Evolutionary conservation across 1,140 invertebrate species (phyloP).

Genomic region (Drosophila ohnishii): DNA sequence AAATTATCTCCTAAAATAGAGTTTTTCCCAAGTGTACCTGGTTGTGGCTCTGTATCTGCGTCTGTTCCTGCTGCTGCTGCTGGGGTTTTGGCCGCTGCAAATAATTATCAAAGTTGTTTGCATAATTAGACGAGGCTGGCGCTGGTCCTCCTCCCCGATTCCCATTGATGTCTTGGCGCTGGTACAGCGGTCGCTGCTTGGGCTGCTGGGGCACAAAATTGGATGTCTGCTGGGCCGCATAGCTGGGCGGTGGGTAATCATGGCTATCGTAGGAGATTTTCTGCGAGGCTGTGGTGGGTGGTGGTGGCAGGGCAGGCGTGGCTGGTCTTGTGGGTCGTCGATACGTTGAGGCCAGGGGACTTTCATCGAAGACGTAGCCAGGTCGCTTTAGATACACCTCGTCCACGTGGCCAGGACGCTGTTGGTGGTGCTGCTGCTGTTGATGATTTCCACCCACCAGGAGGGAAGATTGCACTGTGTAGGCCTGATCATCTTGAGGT

Average conservation of each 20-base stretch:
- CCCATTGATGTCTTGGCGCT: slow-evolving; percentile 66
- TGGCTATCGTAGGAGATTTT: slow-evolving; percentile 81
- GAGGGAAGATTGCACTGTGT: slow-evolving; percentile 77
- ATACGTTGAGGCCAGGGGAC: slow-evolving; percentile 40
- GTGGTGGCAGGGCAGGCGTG: slow-evolving; percentile 10
- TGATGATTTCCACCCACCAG: slow-evolving; percentile 61
- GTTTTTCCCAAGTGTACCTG: slow-evolving; percentile 14
- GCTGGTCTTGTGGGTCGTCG: slow-evolving; percentile 47
- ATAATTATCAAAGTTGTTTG: slow-evolving; percentile 83
- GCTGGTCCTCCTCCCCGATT: slow-evolving; percentile 50
- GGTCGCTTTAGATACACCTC: slow-evolving; percentile 72
- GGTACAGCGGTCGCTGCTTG: slow-evolving; percentile 56
- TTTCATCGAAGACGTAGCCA: slow-evolving; percentile 77
- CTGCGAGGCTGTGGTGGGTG: slow-evolving; percentile 46
- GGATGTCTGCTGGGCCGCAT: slow-evolving; percentile 73
- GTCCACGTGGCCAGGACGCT: slow-evolving; percentile 36
- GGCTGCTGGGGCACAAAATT: slow-evolving; percentile 67
- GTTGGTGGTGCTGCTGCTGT: slow-evolving; percentile 19
- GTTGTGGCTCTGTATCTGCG: slow-evolving; percentile 23
- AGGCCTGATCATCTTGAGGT: slow-evolving; percentile 56
- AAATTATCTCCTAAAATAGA: not conserved
- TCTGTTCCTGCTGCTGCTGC: slow-evolving; percentile 11
- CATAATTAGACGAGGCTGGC: slow-evolving; percentile 76
- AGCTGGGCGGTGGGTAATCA: slow-evolving; percentile 80
- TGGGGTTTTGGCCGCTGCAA: slow-evolving; percentile 65